A percentile compares a stretch with the other conserved stretches of the same genome.
These are phyloP conservation scores for Arenaria interpres DNA, from an alignment of 2,113 vertebrate genomes.

Conservation along the genomic window DNA sequence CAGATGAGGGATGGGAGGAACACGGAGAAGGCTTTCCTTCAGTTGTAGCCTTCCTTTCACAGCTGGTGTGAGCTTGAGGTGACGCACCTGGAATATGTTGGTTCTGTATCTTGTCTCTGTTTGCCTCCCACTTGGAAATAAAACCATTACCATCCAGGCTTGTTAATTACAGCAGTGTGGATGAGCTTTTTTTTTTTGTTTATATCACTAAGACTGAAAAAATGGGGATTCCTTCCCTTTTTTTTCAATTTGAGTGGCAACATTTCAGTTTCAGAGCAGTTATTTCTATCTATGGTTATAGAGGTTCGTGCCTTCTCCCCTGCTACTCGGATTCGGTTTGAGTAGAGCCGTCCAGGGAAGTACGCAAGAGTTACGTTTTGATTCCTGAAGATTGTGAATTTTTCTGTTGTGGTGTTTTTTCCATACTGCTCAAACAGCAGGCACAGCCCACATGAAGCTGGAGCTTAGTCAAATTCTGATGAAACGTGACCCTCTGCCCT, in stretches of 20 bases:
- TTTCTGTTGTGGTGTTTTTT: conserved; percentile 10
- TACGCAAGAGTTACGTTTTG: background rate
- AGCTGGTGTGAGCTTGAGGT: background rate
- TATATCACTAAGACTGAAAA: background rate
- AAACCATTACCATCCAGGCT: background rate
- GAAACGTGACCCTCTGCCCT: conserved; percentile 65
- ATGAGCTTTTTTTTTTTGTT: background rate
- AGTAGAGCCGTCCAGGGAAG: background rate
- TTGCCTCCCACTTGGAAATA: background rate
- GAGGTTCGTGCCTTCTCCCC: background rate
- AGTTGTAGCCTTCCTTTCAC: background rate
- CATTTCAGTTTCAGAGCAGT: background rate
- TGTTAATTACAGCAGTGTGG: background rate
- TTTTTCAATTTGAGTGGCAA: background rate
- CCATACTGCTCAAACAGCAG: conserved; percentile 24
- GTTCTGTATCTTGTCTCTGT: background rate
- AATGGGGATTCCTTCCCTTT: background rate
- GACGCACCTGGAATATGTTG: background rate
- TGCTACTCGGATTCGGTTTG: rapidly evolving
- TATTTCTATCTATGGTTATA: background rate
- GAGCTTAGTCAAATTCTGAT: conserved; percentile 54
- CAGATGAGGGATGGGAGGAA: background rate
- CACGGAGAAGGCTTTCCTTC: background rate
- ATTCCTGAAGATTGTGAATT: background rate
- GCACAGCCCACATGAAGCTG: conserved; percentile 21